These are phyloP conservation scores for Hydriomena furcata DNA, from an alignment of 2,888 invertebrate species.

Conservation along the genomic window DNA sequence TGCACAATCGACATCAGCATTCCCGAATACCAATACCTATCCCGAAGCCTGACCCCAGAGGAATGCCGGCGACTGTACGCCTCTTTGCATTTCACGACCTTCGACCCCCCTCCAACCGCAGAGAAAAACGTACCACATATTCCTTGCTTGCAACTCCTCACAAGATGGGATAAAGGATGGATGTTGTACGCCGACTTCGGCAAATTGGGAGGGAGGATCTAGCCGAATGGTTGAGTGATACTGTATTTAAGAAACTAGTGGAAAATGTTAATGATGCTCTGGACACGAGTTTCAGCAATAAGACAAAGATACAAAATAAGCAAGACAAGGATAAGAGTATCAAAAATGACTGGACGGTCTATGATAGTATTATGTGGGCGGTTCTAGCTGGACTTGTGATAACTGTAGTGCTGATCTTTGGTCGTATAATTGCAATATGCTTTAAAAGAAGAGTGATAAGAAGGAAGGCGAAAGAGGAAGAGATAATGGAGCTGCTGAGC, in stretches of 20 bases:
- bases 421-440: constrained; percentile 6
- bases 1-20: constrained; percentile 59
- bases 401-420: constrained; percentile 37
- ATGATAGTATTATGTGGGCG: constrained; percentile 52
- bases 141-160: constrained; percentile 80
- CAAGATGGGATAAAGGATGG: constrained; percentile 83
- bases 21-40: constrained; percentile 70
- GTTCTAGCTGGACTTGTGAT: constrained; percentile 36
- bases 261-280: constrained; percentile 67
- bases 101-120: constrained; percentile 50
- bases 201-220: constrained; percentile 83
- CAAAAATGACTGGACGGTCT: constrained; percentile 47
- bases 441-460: constrained; percentile 21
- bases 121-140: constrained; percentile 73
- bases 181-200: constrained; percentile 79
- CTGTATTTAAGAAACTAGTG: constrained; percentile 80
- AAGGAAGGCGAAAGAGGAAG: constrained; percentile 36
- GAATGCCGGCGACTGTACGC: constrained; percentile 84
- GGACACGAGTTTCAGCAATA: constrained; percentile 35
- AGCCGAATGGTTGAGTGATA: constrained; percentile 85
- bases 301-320: constrained; percentile 27
- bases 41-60: constrained; percentile 78
- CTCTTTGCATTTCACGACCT: constrained; percentile 76
- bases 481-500: constrained; percentile 40
- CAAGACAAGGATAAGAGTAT: constrained; percentile 33